These are phyloP conservation scores for Brachyrhaphis roseni DNA, from an alignment of 2,797 vertebrate species.

Conservation along the genomic window DNA sequence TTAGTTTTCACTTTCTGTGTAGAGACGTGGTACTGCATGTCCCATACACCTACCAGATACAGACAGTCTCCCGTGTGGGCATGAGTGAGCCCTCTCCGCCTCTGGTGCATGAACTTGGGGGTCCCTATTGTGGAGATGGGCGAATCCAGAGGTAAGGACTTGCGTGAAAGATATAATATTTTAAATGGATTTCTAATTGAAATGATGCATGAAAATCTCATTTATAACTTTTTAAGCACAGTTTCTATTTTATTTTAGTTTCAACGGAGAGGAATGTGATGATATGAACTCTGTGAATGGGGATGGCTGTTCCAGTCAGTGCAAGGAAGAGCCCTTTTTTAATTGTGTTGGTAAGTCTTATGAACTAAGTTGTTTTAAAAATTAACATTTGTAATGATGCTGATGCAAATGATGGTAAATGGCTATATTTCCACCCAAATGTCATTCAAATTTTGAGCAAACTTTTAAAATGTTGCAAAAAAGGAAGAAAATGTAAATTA, in stretches of 20 bases:
- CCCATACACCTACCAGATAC: constrained; percentile 88
- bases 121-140: constrained; percentile 95
- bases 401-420: background rate
- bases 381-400: background rate
- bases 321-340: constrained; percentile 92
- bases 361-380: background rate
- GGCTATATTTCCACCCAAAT: too few species aligned
- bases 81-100: constrained; percentile 91
- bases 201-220: background rate
- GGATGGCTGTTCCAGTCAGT: constrained; percentile 95
- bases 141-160: constrained; percentile 89
- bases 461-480: too few species aligned
- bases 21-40: constrained; percentile 85
- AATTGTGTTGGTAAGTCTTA: constrained; percentile 92
- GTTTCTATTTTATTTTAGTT: constrained; percentile 75
- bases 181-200: background rate
- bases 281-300: constrained; percentile 94
- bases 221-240: constrained; percentile 3
- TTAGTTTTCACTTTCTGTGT: constrained; percentile 39
- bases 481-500: too few species aligned
- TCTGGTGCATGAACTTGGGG: constrained; percentile 85
- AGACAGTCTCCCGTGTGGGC: constrained; percentile 83
- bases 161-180: background rate
- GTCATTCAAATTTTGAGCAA: too few species aligned
- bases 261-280: constrained; percentile 92